Conservation (phyloP, 2,113 vertebrate genomes). For the Parotia lawesii region DNA sequence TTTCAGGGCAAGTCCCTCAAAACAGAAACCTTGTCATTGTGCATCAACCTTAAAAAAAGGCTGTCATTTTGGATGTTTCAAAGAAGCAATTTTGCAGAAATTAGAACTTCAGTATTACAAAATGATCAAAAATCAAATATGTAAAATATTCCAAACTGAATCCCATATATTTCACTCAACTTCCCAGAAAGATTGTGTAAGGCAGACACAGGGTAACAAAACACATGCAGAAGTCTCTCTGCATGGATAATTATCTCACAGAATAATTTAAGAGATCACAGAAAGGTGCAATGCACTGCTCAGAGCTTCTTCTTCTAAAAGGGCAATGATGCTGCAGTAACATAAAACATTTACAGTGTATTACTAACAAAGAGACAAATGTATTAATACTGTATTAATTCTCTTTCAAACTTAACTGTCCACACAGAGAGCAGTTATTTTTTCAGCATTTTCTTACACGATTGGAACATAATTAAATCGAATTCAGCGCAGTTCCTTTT, state of each 20-base stretch:
- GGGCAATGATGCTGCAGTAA: neutral
- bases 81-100: neutral
- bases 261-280: neutral
- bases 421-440: neutral
- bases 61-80: neutral
- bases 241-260: neutral
- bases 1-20: neutral
- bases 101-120: neutral
- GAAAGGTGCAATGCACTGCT: neutral
- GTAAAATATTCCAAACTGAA: neutral
- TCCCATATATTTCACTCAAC: neutral
- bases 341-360: neutral
- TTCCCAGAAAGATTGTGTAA: neutral
- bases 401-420: neutral
- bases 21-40: neutral
- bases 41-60: neutral
- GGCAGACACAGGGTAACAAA: neutral
- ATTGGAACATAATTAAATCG: neutral
- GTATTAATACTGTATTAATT: neutral
- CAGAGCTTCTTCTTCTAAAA: neutral
- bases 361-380: neutral
- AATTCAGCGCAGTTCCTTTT: neutral
- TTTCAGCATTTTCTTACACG: neutral
- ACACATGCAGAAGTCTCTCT: neutral
- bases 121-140: neutral